Percentiles rank a stretch among this genome's conserved stretches.
phyloP scores from a whole-genome alignment of 2,888 invertebrate genomes.

The Horisme vitalbata region DNA sequence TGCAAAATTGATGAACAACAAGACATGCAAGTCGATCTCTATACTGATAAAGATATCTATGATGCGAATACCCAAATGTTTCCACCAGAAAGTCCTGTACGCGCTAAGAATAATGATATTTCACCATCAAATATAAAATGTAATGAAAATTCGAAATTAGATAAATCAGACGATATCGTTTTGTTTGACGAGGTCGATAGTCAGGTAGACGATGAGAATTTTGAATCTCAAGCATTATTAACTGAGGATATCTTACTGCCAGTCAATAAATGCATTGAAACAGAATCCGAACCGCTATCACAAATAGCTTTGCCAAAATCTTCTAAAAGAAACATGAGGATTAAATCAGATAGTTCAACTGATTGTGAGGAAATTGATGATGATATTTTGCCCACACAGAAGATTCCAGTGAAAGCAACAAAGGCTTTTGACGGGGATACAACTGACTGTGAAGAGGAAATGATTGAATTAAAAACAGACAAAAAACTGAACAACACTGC shows the following conservation, averaged over 20 bases:
- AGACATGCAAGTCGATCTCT: constrained; percentile 55
- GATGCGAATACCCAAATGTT: constrained; percentile 48
- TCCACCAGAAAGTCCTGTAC: constrained; percentile 6
- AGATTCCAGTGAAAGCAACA: constrained; percentile 26
- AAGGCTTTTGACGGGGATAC: constrained; percentile 43
- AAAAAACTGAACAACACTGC: constrained; percentile 11
- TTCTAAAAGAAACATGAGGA: constrained; percentile 34
- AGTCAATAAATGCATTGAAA: constrained; percentile 18
- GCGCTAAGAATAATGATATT: constrained; percentile 1
- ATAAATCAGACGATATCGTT: constrained; percentile 59
- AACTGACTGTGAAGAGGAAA: constrained; percentile 56
- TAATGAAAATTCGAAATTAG: constrained; percentile 27
- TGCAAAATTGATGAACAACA: constrained; percentile 52
- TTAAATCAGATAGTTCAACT: constrained; percentile 36
- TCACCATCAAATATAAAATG: constrained; percentile 15
- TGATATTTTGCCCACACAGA: constrained; percentile 36
- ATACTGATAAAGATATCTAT: constrained; percentile 49
- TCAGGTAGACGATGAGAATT: constrained; percentile 45
- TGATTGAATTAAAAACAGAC: constrained; percentile 32
- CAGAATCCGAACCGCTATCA: constrained; percentile 19
- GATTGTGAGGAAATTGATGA: constrained; percentile 40
- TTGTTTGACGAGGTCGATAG: constrained; percentile 60
- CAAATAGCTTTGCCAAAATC: constrained; percentile 23
- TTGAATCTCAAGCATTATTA: constrained; percentile 62
- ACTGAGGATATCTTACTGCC: constrained; percentile 40